These are phyloP conservation scores for Ammodytes marinus DNA, from an alignment of 2,113 vertebrate species.

Conservation along the genomic window DNA sequence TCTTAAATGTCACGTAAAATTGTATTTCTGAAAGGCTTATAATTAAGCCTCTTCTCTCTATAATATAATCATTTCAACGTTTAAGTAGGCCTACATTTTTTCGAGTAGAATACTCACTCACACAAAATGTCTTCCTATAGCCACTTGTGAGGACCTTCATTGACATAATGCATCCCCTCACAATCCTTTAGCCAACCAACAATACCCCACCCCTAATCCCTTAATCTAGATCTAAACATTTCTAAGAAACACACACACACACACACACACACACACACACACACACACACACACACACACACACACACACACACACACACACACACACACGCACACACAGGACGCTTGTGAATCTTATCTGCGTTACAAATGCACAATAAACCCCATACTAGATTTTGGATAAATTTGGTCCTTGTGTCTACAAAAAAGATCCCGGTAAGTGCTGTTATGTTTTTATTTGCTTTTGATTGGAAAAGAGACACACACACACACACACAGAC, in stretches of 20 bases:
- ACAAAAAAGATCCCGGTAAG: background rate
- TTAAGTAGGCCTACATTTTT: too few species aligned
- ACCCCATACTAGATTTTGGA: background rate
- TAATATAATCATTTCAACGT: background rate
- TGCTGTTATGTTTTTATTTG: background rate
- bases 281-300: too few species aligned
- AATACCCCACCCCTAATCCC: too few species aligned
- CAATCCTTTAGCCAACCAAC: too few species aligned
- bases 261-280: too few species aligned
- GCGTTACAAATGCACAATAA: background rate
- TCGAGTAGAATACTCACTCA: too few species aligned
- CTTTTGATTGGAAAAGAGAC: background rate
- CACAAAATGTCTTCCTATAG: too few species aligned
- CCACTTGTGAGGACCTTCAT: too few species aligned
- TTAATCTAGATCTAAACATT: too few species aligned
- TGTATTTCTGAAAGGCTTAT: background rate
- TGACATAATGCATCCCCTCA: too few species aligned
- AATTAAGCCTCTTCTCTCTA: background rate
- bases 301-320: conserved; percentile 33
- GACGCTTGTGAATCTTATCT: background rate
- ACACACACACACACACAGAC: too few species aligned
- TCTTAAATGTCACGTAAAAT: background rate
- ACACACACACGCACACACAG: conserved; percentile 30
- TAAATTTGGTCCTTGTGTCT: background rate
- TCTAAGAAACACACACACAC: too few species aligned